Evolutionary conservation across 2,797 vertebrate genomes (phyloP).

Genomic region (Acipenser oxyrinchus): DNA sequence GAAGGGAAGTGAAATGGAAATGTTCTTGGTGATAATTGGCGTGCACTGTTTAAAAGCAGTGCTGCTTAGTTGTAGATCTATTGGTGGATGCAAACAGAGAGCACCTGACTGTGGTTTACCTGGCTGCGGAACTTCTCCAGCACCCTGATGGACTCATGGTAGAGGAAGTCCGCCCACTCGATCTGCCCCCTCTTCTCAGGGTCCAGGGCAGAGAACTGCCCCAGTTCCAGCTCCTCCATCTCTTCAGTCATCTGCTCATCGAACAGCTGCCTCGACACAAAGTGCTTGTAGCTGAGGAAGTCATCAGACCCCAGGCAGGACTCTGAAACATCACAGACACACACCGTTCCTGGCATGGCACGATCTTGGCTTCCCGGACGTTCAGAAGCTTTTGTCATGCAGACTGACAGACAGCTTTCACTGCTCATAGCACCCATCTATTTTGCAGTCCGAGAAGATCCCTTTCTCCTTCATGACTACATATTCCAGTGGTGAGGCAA

Average conservation of each 20-base stretch:
- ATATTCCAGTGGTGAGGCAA: too few relatives aligned
- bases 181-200: constrained; percentile 80
- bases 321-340: constrained; percentile 51
- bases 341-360: not conserved
- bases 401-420: too few relatives aligned
- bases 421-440: too few relatives aligned
- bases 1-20: too few relatives aligned
- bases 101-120: constrained; percentile 45
- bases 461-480: too few relatives aligned
- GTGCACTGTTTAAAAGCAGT: too few relatives aligned
- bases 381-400: too few relatives aligned
- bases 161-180: constrained; percentile 89
- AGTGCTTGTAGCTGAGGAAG: constrained; percentile 87
- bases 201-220: constrained; percentile 82
- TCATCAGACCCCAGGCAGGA: constrained; percentile 84
- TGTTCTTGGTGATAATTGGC: too few relatives aligned
- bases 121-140: constrained; percentile 79
- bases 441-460: too few relatives aligned
- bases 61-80: too few relatives aligned
- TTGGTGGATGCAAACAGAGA: too few relatives aligned
- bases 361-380: too few relatives aligned
- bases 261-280: constrained; percentile 79
- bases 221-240: constrained; percentile 74
- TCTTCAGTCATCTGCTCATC: constrained; percentile 72
- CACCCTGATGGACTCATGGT: constrained; percentile 82